Percentiles rank a stretch among this genome's conserved stretches.
Conservation (phyloP, 2,113 vertebrate genomes). For the Sphyrna mokarran region DNA sequence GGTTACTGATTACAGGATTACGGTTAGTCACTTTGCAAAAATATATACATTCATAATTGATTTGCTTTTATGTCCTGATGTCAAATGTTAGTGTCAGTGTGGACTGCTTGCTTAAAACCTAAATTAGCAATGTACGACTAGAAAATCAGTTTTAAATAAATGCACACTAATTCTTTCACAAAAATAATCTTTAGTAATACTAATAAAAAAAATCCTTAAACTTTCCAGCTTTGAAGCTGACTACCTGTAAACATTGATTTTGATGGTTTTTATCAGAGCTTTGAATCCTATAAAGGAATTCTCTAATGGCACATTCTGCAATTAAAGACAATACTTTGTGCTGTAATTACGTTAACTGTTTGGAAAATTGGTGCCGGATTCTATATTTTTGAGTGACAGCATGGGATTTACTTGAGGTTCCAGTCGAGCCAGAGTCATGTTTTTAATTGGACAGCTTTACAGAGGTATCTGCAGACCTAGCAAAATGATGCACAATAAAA, state of each 20-base stretch:
- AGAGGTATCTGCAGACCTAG: not conserved
- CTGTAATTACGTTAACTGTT: not conserved
- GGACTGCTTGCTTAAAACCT: not conserved
- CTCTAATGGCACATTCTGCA: not conserved
- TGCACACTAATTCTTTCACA: not conserved
- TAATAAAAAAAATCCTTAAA: not conserved
- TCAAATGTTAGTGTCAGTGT: not conserved
- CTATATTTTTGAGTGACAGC: not conserved
- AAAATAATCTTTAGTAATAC: not conserved
- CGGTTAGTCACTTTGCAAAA: constrained; percentile 57
- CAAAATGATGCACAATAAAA: not conserved
- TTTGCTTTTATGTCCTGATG: not conserved
- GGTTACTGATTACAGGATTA: constrained; percentile 96
- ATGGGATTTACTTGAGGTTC: not conserved
- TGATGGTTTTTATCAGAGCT: not conserved
- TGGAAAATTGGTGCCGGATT: not conserved
- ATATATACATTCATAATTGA: not conserved
- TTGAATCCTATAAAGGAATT: not conserved
- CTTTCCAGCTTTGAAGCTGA: not conserved
- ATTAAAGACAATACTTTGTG: not conserved
- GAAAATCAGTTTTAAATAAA: not conserved
- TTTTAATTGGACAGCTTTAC: not conserved
- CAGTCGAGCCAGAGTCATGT: not conserved
- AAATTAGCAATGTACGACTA: not conserved
- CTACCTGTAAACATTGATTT: not conserved